A percentile compares a stretch with the other conserved stretches of the same genome.
Evolutionary conservation across 2,888 invertebrate species (phyloP).

Genomic region (Agonopterix arenella): DNA sequence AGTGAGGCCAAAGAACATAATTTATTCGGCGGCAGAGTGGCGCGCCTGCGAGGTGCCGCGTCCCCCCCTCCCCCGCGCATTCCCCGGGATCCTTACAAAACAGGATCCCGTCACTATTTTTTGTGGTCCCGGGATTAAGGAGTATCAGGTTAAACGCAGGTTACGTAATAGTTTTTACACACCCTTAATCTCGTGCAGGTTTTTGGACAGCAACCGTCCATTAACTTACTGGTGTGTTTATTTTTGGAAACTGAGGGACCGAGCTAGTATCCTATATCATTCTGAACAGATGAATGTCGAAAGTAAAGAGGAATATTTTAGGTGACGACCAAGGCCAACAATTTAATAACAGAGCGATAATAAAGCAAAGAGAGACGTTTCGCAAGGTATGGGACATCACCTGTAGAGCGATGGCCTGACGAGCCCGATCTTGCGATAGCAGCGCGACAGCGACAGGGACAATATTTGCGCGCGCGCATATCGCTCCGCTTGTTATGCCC

Average conservation of each 20-base stretch:
- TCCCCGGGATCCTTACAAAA: constrained; percentile 35
- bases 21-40: constrained; percentile 74
- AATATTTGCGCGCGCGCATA: constrained; percentile 32
- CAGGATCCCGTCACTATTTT: constrained; percentile 55
- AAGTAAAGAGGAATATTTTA: no score
- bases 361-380: no score
- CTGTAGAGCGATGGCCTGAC: constrained; percentile 14
- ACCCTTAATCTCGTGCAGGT: constrained; percentile 51
- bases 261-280: no score
- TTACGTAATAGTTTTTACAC: constrained; percentile 70
- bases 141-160: constrained; percentile 66
- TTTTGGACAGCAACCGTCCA: constrained; percentile 15
- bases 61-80: constrained; percentile 18
- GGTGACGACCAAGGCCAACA: no score
- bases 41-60: constrained; percentile 63
- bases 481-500: constrained; percentile 15
- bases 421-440: constrained; percentile 23
- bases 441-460: constrained; percentile 19
- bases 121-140: constrained; percentile 54
- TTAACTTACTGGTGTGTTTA: constrained; percentile 13
- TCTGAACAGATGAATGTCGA: no score
- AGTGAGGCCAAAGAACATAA: constrained; percentile 53
- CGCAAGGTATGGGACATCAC: not conserved
- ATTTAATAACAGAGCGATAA: no score
- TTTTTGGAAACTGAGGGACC: constrained; percentile 10